Evolutionary conservation across 2,888 invertebrate genomes (phyloP).

Genomic region (Chorisops tibialis): DNA sequence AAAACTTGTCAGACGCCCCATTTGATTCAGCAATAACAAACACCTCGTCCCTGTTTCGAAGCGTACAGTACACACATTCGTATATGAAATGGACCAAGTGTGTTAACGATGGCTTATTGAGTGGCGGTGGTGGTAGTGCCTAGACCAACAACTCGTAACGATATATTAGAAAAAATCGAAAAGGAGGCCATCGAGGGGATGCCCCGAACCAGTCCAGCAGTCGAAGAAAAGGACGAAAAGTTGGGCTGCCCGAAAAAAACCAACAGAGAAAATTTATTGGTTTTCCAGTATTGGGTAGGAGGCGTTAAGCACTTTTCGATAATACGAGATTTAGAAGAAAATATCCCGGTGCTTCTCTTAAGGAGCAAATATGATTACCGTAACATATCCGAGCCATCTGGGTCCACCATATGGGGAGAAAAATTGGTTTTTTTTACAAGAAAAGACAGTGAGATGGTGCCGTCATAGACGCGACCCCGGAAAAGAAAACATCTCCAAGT

Average conservation of each 20-base stretch:
- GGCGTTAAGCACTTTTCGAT: constrained; percentile 33
- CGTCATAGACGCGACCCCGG: neutral
- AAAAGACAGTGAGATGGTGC: neutral
- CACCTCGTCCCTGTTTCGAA: too few species aligned
- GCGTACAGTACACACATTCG: neutral
- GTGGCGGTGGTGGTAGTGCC: neutral
- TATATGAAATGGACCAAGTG: neutral
- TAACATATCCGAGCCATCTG: constrained; percentile 33
- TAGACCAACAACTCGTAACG: too few species aligned
- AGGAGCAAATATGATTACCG: constrained; percentile 34
- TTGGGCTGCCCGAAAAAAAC: constrained; percentile 14
- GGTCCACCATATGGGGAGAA: constrained; percentile 30
- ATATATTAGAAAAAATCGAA: neutral
- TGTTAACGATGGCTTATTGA: neutral
- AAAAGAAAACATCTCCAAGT: neutral
- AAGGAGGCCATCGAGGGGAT: neutral
- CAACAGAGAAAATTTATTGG: constrained; percentile 34
- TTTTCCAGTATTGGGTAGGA: constrained; percentile 28
- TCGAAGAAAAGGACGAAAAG: constrained; percentile 7
- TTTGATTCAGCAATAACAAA: constrained; percentile 14
- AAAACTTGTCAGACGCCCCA: constrained; percentile 33
- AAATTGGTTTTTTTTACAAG: constrained; percentile 30
- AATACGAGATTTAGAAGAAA: constrained; percentile 29
- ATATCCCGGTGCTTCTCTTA: constrained; percentile 27
- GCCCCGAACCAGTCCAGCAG: constrained; percentile 2